Base-by-base conservation (phyloP, 1,140 invertebrate genomes). In the Drosophila nannoptera region DNA sequence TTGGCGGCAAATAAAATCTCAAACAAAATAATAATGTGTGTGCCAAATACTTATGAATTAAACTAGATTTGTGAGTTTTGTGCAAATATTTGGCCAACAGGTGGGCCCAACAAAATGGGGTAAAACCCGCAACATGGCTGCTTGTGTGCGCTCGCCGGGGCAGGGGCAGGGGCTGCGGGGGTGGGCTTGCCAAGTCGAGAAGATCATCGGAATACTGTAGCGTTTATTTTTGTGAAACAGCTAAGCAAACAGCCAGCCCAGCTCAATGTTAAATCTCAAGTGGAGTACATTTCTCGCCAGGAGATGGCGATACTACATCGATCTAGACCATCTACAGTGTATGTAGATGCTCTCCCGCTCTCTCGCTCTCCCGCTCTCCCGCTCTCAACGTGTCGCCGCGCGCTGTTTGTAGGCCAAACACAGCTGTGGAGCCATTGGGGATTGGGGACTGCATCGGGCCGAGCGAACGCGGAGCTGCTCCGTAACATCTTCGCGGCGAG, bases 31-130 rank as follows among this genome's bases (percentile, higher is more conserved):
- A 55, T 68, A 56, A 72, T 77, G 81, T 68, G n/a, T 59, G 81
- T 77, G 73, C 81, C 48, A 84, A 84, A 86, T 84, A 77, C 77
- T 78, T 69, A 80, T 69, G 81, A 84, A 86, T 86, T 84, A 86
- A 73, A 83, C 80, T 83, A 83, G 80, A 84, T 84, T 84, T 84
- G 77, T 78, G 78, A 76, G 75, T 77, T 22, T 22, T 22, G 65
- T 31, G 45, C 81, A 86, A 84, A 84, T 86, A 84, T 84, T 84
- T 84, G 69, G 33, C 9, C 22, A 8, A 49, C 16, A 62, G 68
- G 63, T 69, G 75, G 22, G 22, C 22, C 22, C 55, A 53, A 61
- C 29, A 40, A n/a, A 32, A 29, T 29, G 22, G 50, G 72, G 72
- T 49, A 78, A 83, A 83, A 84, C 80, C 78, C 73, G 52, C 14